phyloP scores from a whole-genome alignment of 2,113 vertebrate species.

The Lanius ludovicianus region DNA sequence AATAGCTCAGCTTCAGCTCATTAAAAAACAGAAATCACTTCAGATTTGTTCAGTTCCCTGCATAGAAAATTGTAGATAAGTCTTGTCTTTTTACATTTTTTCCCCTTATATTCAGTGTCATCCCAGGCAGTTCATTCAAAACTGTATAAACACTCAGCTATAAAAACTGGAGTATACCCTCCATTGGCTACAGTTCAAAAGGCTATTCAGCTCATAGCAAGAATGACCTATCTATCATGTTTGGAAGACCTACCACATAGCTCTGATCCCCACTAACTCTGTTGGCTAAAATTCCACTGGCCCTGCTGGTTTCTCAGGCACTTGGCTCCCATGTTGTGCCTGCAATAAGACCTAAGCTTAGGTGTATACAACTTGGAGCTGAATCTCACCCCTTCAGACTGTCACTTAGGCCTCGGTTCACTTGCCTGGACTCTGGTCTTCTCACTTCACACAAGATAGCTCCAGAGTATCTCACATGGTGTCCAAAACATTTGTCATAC shows the following conservation, averaged over 20 bases:
- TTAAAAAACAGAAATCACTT: neutral
- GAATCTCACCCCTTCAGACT: neutral
- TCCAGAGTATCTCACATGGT: neutral
- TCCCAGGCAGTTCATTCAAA: neutral
- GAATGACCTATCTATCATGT: fast-evolving
- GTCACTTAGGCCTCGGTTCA: neutral
- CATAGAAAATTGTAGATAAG: neutral
- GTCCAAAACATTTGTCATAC: neutral
- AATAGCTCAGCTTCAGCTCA: neutral
- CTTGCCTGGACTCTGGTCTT: neutral
- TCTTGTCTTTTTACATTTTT: neutral
- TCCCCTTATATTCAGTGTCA: neutral
- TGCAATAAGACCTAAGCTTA: neutral
- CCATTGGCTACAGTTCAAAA: neutral
- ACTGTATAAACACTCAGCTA: neutral
- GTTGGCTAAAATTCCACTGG: neutral
- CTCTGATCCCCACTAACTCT: neutral
- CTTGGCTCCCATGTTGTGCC: neutral
- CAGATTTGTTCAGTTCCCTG: neutral
- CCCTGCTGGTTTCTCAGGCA: neutral
- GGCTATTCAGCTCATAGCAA: neutral
- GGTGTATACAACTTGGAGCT: neutral
- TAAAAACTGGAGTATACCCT: neutral
- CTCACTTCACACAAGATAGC: neutral
- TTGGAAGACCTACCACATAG: neutral